A percentile compares a stretch with the other conserved stretches of the same genome.
Conservation (phyloP, 2,888 invertebrate genomes). For the Phaedon cochleariae region DNA sequence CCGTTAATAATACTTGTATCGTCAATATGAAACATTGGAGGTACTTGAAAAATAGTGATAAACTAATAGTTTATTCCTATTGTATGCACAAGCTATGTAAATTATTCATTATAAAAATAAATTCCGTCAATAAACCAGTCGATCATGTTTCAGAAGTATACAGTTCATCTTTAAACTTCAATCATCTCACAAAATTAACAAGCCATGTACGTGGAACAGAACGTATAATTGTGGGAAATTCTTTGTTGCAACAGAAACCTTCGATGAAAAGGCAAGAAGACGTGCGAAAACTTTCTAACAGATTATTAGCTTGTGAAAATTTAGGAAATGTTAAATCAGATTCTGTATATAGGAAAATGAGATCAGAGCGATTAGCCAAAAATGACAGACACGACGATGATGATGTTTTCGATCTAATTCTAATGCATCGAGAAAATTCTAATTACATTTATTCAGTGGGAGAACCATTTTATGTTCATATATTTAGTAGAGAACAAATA, state of each 20-base stretch:
- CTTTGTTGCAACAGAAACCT: neutral
- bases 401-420: neutral
- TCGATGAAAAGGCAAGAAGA: neutral
- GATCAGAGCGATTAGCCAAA: conserved; percentile 1
- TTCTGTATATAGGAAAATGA: neutral
- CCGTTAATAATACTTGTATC: neutral
- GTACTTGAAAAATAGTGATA: neutral
- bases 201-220: neutral
- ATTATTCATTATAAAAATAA: neutral
- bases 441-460: conserved; percentile 5
- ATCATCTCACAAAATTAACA: neutral
- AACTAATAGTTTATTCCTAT: neutral
- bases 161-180: neutral
- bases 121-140: neutral
- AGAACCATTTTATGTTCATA: conserved; percentile 2
- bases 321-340: neutral
- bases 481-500: conserved; percentile 13
- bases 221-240: neutral
- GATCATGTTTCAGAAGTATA: neutral
- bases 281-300: neutral
- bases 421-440: neutral
- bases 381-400: neutral
- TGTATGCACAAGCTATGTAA: conserved; percentile 1
- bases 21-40: neutral
- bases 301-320: neutral